Percentiles rank a stretch among this genome's conserved stretches.
phyloP scores from a whole-genome alignment of 2,113 vertebrate species.

The Aplodontia rufa region DNA sequence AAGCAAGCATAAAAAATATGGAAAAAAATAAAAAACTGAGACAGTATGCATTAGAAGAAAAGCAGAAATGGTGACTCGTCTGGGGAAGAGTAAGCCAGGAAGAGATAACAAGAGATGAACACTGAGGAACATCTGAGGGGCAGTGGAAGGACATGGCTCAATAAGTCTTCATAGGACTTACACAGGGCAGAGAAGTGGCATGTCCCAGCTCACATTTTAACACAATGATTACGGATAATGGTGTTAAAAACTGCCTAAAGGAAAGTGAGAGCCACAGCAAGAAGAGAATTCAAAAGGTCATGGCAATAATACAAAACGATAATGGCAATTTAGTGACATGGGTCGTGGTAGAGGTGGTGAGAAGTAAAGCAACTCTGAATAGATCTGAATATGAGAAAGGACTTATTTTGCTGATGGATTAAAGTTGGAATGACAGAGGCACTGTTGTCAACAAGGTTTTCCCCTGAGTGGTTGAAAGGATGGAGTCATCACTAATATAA shows the following conservation, averaged over 20 bases:
- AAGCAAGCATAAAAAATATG: neutral
- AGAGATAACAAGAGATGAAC: neutral
- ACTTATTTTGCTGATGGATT: neutral
- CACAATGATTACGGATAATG: neutral
- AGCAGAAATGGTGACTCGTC: neutral
- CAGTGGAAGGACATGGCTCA: neutral
- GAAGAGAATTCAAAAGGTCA: neutral
- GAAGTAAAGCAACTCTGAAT: neutral
- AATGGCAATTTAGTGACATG: neutral
- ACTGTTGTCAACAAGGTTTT: neutral
- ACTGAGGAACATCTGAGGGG: neutral
- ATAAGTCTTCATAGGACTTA: neutral
- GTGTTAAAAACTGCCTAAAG: neutral
- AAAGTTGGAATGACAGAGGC: neutral
- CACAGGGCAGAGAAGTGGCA: neutral
- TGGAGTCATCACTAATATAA: neutral
- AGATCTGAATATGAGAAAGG: neutral
- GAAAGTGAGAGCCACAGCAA: neutral
- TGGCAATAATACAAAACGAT: neutral
- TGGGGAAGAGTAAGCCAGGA: neutral
- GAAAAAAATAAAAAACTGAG: neutral
- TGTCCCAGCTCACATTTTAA: neutral
- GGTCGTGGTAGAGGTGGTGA: neutral
- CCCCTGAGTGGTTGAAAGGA: neutral
- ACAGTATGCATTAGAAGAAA: neutral